Evolutionary conservation across 2,797 vertebrate species (phyloP).

Genomic region (Poeciliopsis presidionis): DNA sequence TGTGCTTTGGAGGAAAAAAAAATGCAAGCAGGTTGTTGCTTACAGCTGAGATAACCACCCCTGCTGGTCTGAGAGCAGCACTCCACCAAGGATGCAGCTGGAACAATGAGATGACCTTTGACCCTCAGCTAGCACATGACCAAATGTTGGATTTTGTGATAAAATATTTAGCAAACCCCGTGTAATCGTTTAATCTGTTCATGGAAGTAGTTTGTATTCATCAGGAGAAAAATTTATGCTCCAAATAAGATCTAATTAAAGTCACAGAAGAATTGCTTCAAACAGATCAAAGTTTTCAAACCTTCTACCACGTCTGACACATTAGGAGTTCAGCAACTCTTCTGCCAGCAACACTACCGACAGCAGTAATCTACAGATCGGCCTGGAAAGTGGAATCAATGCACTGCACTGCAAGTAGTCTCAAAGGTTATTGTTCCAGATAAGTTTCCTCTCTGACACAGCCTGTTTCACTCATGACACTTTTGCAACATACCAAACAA

Average conservation of each 20-base stretch:
- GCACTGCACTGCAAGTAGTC: conserved; percentile 52
- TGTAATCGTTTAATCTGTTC: conserved; percentile 49
- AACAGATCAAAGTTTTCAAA: not conserved
- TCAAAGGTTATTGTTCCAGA: conserved; percentile 75
- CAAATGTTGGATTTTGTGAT: conserved; percentile 64
- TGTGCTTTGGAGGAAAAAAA: conserved; percentile 35
- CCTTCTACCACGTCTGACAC: not conserved
- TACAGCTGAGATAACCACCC: conserved; percentile 79
- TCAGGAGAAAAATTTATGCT: conserved; percentile 5
- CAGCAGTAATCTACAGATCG: conserved; percentile 29
- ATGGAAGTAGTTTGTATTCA: conserved; percentile 20
- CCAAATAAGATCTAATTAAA: not conserved
- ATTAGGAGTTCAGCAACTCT: conserved; percentile 7
- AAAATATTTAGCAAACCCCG: conserved; percentile 71
- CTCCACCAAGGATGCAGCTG: conserved; percentile 74
- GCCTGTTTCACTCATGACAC: conserved; percentile 26
- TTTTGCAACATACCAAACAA: not conserved
- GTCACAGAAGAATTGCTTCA: not conserved
- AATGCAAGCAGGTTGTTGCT: conserved; percentile 48
- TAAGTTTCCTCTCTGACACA: conserved; percentile 58
- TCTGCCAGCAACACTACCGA: conserved; percentile 17
- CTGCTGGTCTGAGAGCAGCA: conserved; percentile 67
- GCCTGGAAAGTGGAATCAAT: conserved; percentile 40
- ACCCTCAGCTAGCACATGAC: conserved; percentile 68
- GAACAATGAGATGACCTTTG: conserved; percentile 71